Percentiles rank a stretch among this genome's conserved stretches.
These are phyloP conservation scores for Zeugodacus cucurbitae DNA, from an alignment of 1,140 invertebrate genomes.

Conservation along the genomic window DNA sequence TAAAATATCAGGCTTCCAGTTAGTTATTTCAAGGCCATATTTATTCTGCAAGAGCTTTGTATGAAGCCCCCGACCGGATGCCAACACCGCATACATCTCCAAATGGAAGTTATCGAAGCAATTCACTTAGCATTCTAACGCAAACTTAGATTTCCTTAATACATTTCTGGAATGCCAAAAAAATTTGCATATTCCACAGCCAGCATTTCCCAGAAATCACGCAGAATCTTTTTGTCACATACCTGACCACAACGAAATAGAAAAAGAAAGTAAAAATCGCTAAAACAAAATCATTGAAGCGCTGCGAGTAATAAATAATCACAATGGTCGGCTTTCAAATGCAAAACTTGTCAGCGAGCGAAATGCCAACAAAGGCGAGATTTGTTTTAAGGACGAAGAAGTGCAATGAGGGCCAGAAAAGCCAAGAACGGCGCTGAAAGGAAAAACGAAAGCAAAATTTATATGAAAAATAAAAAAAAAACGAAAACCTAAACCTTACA, in stretches of 20 bases:
- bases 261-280: background rate
- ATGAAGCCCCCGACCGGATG: background rate
- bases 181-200: background rate
- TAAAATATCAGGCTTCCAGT: too few relatives aligned
- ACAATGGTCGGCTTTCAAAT: background rate
- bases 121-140: background rate
- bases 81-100: background rate
- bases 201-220: background rate
- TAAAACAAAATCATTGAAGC: background rate
- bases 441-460: background rate
- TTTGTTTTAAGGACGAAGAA: background rate
- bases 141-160: background rate
- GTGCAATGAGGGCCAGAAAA: background rate
- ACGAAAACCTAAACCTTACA: background rate
- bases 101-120: too few relatives aligned
- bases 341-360: background rate
- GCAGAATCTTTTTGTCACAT: background rate
- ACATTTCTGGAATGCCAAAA: background rate
- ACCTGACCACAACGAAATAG: background rate
- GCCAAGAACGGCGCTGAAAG: background rate
- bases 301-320: background rate
- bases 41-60: too few relatives aligned
- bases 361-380: background rate
- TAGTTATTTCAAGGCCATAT: too few relatives aligned
- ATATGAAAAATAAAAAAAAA: background rate